These are phyloP conservation scores for Periphyllus acericola DNA, from an alignment of 2,888 invertebrate species.

Conservation along the genomic window DNA sequence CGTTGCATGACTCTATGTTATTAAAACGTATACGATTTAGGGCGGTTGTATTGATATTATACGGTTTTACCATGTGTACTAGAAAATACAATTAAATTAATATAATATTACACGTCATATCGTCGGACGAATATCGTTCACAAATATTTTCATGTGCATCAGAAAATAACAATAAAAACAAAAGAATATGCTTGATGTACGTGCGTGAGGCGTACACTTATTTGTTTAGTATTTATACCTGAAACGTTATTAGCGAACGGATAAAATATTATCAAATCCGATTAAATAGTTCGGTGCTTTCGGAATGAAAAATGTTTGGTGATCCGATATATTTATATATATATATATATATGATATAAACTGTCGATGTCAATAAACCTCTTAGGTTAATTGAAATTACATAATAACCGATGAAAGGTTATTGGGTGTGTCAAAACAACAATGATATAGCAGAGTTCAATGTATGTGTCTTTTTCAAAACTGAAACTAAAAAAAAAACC, in stretches of 20 bases:
- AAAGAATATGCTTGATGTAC: neutral
- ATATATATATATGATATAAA: neutral
- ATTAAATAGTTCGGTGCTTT: neutral
- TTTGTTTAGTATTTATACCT: neutral
- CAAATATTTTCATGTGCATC: neutral
- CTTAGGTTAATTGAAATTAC: constrained; percentile 37
- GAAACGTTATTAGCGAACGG: neutral
- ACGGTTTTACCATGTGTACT: no score
- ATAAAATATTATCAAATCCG: neutral
- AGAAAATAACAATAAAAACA: neutral
- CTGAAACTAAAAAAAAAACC: neutral
- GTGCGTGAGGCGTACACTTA: neutral
- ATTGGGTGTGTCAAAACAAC: constrained; percentile 31
- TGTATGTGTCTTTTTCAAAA: no score
- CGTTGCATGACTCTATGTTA: no score
- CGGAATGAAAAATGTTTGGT: constrained; percentile 19
- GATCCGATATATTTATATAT: neutral
- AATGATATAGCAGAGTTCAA: neutral
- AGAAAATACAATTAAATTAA: neutral
- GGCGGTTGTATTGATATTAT: no score
- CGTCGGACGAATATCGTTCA: neutral
- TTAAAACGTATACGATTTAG: no score
- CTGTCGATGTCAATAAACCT: constrained; percentile 30
- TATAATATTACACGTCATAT: neutral
- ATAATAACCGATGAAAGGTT: constrained; percentile 15